A percentile compares a stretch with the other conserved stretches of the same genome.
These are phyloP conservation scores for Congeria kusceri DNA, from an alignment of 2,888 invertebrate genomes.

Conservation along the genomic window DNA sequence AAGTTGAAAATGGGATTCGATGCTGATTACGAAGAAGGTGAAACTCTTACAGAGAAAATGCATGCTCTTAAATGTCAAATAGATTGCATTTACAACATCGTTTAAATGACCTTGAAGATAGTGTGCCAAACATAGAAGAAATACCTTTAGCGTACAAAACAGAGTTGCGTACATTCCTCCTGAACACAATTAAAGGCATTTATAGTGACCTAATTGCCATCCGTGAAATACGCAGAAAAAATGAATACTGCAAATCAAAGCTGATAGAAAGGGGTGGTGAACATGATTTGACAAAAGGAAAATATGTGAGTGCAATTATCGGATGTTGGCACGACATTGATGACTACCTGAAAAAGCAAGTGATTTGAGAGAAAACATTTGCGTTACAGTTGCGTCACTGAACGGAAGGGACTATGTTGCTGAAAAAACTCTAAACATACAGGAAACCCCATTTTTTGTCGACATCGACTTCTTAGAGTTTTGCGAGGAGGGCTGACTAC, in stretches of 20 bases:
- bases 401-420: slow-evolving; percentile 4
- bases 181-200: slow-evolving; percentile 2
- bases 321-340: slow-evolving; percentile 39
- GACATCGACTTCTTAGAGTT: slow-evolving; percentile 17
- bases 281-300: slow-evolving; percentile 35
- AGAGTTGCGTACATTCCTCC: not conserved
- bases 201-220: slow-evolving; percentile 6
- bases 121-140: not conserved
- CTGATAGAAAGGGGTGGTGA: slow-evolving; percentile 47
- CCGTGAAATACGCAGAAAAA: slow-evolving; percentile 29
- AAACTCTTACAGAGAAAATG: slow-evolving; percentile 19
- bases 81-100: not conserved
- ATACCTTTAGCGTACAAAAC: not conserved
- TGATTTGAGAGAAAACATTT: slow-evolving; percentile 4
- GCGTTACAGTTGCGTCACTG: not conserved
- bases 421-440: slow-evolving; percentile 6
- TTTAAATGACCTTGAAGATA: not conserved
- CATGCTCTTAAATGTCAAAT: not conserved
- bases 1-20: slow-evolving; percentile 57
- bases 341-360: slow-evolving; percentile 13
- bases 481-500: slow-evolving; percentile 50
- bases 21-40: slow-evolving; percentile 31
- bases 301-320: slow-evolving; percentile 36
- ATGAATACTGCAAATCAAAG: slow-evolving; percentile 51
- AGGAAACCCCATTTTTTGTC: not conserved